Evolutionary conservation across 2,113 vertebrate genomes (phyloP).

Genomic region (Bathybates hornii): DNA sequence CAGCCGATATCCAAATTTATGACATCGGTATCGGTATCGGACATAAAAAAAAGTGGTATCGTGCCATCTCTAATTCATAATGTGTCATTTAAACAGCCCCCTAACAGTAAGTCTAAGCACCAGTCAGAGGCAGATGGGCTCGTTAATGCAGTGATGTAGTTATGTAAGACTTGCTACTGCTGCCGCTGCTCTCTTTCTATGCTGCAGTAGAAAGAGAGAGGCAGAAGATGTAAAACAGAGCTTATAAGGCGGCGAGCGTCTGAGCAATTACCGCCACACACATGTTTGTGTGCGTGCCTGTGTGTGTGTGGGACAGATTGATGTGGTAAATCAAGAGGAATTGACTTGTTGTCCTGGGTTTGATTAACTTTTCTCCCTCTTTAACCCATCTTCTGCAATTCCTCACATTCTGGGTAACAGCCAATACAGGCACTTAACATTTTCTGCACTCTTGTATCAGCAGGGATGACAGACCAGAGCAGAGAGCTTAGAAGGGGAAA

Average conservation of each 20-base stretch:
- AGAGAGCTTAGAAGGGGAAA: neutral
- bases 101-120: conserved; percentile 29
- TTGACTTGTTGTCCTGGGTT: conserved; percentile 53
- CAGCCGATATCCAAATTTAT: too few relatives aligned
- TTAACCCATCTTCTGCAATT: conserved; percentile 47
- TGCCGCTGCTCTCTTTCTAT: conserved; percentile 39
- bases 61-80: too few relatives aligned
- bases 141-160: conserved; percentile 64
- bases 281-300: neutral
- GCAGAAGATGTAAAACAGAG: neutral
- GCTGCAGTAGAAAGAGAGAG: conserved; percentile 30
- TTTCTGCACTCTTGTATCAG: neutral
- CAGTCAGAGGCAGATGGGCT: conserved; percentile 62
- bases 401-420: conserved; percentile 22
- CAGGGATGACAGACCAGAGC: neutral
- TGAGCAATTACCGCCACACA: neutral
- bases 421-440: conserved; percentile 17
- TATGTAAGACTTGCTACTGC: conserved; percentile 60
- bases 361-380: conserved; percentile 55
- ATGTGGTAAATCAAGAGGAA: conserved; percentile 49
- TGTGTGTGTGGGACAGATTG: conserved; percentile 1
- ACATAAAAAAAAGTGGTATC: too few relatives aligned
- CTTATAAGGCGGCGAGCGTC: neutral
- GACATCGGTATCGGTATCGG: too few relatives aligned
- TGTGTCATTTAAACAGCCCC: conserved; percentile 1